Percentiles rank a stretch among this genome's conserved stretches.
These are phyloP conservation scores for Pseudolycoriella hygida DNA, from an alignment of 2,888 invertebrate species.

Conservation along the genomic window DNA sequence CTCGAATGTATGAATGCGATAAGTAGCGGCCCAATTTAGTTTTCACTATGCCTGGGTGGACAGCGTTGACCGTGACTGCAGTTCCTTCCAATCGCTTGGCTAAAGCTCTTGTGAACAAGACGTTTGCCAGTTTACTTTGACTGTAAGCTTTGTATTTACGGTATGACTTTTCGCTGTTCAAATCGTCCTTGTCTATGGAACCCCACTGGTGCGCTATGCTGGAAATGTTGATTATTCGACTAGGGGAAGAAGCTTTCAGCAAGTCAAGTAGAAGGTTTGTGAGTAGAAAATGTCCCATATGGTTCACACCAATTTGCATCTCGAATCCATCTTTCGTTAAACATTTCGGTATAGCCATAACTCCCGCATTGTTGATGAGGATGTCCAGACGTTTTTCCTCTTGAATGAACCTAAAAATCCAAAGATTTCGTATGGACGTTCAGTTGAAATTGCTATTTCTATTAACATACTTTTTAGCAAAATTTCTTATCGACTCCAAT, in stretches of 20 bases:
- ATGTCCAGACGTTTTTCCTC: conserved; percentile 33
- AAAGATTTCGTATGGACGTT: background rate
- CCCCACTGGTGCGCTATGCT: conserved; percentile 52
- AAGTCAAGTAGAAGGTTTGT: conserved; percentile 37
- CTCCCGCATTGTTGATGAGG: conserved; percentile 38
- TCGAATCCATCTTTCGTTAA: conserved; percentile 36
- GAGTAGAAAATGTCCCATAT: conserved; percentile 42
- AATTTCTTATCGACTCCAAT: conserved; percentile 36
- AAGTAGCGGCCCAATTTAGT: conserved; percentile 59
- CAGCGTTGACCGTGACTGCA: conserved; percentile 45
- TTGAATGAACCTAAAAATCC: conserved; percentile 17
- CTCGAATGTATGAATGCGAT: conserved; percentile 10
- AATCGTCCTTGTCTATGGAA: conserved; percentile 44
- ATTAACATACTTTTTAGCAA: conserved; percentile 34
- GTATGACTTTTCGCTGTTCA: conserved; percentile 53
- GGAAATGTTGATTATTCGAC: conserved; percentile 59
- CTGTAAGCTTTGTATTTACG: conserved; percentile 45
- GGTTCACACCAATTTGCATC: conserved; percentile 38
- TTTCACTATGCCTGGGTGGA: conserved; percentile 57
- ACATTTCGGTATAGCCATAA: conserved; percentile 30
- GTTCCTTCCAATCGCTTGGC: conserved; percentile 39
- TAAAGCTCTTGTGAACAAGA: conserved; percentile 54
- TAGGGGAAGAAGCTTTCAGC: conserved; percentile 41
- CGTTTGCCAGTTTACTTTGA: conserved; percentile 64
- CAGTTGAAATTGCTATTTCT: background rate